Percentiles rank a stretch among this genome's conserved stretches.
Evolutionary conservation across 2,888 invertebrate species (phyloP).

Genomic region (Empis livida): DNA sequence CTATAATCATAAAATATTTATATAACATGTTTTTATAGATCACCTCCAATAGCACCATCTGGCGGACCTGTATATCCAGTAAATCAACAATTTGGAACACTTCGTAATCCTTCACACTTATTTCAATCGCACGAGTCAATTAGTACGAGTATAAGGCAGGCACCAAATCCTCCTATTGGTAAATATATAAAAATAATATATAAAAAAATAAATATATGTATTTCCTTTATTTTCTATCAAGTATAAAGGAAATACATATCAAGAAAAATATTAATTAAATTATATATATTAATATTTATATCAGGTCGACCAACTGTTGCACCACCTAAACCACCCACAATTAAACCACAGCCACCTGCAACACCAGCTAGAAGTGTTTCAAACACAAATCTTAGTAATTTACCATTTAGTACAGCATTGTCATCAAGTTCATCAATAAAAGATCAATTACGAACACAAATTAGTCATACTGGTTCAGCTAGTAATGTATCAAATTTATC

Average conservation of each 20-base stretch:
- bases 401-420: constrained; percentile 17
- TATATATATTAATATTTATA: neutral
- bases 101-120: constrained; percentile 28
- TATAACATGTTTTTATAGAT: constrained; percentile 19
- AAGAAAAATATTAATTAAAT: too few species aligned
- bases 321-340: constrained; percentile 28
- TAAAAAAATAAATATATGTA: neutral
- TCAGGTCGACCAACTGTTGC: constrained; percentile 32
- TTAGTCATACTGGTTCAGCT: constrained; percentile 13
- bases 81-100: constrained; percentile 33
- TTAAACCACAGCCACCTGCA: constrained; percentile 36
- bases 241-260: too few species aligned
- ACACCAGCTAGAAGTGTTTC: constrained; percentile 35
- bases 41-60: constrained; percentile 30
- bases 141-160: constrained; percentile 23
- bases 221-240: too few species aligned
- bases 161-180: constrained; percentile 33
- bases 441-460: constrained; percentile 28
- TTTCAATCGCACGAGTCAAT: constrained; percentile 29
- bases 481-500: constrained; percentile 19
- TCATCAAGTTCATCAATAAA: constrained; percentile 23
- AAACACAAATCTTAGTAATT: constrained; percentile 30
- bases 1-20: neutral
- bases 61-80: constrained; percentile 27
- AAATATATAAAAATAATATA: constrained; percentile 6